Evolutionary conservation across 2,888 invertebrate genomes (phyloP).

Genomic region (Heliconius cydno): DNA sequence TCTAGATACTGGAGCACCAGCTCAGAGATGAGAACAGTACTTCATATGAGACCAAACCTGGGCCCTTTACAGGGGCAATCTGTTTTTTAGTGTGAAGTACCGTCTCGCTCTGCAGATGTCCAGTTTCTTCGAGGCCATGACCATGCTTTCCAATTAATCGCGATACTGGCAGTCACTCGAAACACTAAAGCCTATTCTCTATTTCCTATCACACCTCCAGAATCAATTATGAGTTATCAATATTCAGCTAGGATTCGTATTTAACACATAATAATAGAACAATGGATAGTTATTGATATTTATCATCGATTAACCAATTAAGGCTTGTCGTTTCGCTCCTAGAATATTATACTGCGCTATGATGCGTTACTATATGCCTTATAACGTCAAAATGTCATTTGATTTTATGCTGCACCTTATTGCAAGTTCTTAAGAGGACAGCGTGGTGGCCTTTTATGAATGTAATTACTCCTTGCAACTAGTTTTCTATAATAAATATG

Average conservation of each 20-base stretch:
- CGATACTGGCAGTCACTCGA: too few species aligned
- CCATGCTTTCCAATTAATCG: too few species aligned
- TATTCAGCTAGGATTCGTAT: slow-evolving; percentile 36
- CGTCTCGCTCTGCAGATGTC: too few species aligned
- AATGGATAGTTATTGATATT: slow-evolving; percentile 52
- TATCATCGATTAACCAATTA: slow-evolving; percentile 53
- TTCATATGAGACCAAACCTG: too few species aligned
- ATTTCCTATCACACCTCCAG: too few species aligned
- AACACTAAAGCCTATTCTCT: too few species aligned
- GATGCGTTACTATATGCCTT: not conserved
- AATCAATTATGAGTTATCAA: slow-evolving; percentile 24
- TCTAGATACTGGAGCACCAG: too few species aligned
- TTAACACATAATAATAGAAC: slow-evolving; percentile 46
- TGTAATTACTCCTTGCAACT: slow-evolving; percentile 2
- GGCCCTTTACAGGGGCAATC: too few species aligned
- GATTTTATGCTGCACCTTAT: slow-evolving; percentile 12
- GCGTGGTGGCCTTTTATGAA: not conserved
- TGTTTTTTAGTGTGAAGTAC: too few species aligned
- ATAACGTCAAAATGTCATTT: slow-evolving; percentile 15
- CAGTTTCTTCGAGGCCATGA: too few species aligned
- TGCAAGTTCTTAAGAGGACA: slow-evolving; percentile 20
- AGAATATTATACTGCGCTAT: slow-evolving; percentile 29
- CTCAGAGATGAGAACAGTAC: too few species aligned
- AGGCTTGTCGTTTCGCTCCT: slow-evolving; percentile 28
- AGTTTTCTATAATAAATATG: slow-evolving; percentile 17